Percentiles rank a stretch among this genome's conserved stretches.
Evolutionary conservation across 2,797 vertebrate species (phyloP).

Genomic region (Neomorphus geoffroyi): DNA sequence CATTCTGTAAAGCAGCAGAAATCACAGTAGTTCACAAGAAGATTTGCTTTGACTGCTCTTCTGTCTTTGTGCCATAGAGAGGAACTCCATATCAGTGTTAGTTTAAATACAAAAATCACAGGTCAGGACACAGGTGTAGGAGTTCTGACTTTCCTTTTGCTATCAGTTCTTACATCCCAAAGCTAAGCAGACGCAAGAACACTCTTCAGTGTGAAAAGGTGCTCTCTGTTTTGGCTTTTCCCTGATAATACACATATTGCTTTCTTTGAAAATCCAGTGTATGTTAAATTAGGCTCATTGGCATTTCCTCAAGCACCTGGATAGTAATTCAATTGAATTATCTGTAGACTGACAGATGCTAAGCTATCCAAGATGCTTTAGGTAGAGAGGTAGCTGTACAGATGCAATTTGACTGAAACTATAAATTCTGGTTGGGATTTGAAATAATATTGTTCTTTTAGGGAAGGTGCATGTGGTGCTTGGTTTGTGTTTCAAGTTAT

Average conservation of each 20-base stretch:
- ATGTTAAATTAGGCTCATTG: neutral
- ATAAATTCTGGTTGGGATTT: neutral
- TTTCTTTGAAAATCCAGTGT: neutral
- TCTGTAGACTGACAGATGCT: neutral
- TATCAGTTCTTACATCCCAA: neutral
- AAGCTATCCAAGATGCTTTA: neutral
- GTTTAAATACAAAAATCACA: neutral
- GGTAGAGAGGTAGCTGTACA: neutral
- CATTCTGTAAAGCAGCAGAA: neutral
- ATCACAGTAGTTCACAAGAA: neutral
- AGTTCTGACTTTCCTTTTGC: neutral
- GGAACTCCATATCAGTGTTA: neutral
- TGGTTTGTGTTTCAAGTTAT: neutral
- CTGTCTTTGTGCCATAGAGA: neutral
- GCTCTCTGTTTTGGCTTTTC: neutral
- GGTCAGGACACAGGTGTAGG: neutral
- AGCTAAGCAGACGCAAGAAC: neutral
- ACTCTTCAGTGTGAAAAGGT: neutral
- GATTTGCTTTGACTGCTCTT: neutral
- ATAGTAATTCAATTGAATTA: neutral
- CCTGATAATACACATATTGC: rapidly evolving
- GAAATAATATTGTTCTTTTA: neutral
- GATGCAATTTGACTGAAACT: neutral
- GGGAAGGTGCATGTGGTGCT: neutral
- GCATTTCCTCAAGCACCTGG: neutral